Evolutionary conservation across 1,140 invertebrate genomes (phyloP), one percentile per base, ranked within the genome.

Genomic region (Neocloeon triangulifer): DNA sequence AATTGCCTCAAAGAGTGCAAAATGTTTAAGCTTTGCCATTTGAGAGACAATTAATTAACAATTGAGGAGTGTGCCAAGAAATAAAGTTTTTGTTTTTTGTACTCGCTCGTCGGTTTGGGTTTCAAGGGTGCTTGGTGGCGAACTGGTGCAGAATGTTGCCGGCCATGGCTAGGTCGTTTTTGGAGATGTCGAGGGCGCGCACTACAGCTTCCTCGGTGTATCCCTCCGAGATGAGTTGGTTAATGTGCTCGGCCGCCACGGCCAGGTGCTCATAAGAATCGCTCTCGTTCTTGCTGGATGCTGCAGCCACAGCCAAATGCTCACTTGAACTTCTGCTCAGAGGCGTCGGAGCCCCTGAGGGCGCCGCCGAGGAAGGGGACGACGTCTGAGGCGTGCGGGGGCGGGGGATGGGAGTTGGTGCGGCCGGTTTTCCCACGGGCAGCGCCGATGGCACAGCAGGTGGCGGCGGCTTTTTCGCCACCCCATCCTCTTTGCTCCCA

Each of bases 71-170:
- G n/a, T n/a, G n/a, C n/a, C n/a, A n/a, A n/a, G n/a, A n/a, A n/a
- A n/a, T n/a, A n/a, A n/a, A n/a, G n/a, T n/a, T n/a, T n/a, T n/a
- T n/a, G n/a, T n/a, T n/a, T n/a, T n/a, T n/a, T n/a, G n/a, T n/a
- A n/a, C n/a, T n/a, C n/a, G n/a, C n/a, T n/a, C n/a, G n/a, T n/a
- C n/a, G n/a, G n/a, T n/a, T n/a, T n/a, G n/a, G n/a, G n/a, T n/a
- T n/a, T n/a, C n/a, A n/a, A n/a, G n/a, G n/a, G n/a, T n/a, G n/a
- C 45, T 71, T 72, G n/a, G 65, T 67, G 8, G 62, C 82, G 55
- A 92, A 94, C 52, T 89, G 84, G 50, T 86, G 77, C 41, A 94
- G 60, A 53, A 94, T 92, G 54, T 91, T 81, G 56, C 82, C 76
- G 17, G 85, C 85, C 85, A 92, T 91, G 51, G 80, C 76, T 19